Percentiles rank a stretch among this genome's conserved stretches.
Conservation (phyloP, 1,140 invertebrate species). For the Pseudomyrmex gracilis region DNA sequence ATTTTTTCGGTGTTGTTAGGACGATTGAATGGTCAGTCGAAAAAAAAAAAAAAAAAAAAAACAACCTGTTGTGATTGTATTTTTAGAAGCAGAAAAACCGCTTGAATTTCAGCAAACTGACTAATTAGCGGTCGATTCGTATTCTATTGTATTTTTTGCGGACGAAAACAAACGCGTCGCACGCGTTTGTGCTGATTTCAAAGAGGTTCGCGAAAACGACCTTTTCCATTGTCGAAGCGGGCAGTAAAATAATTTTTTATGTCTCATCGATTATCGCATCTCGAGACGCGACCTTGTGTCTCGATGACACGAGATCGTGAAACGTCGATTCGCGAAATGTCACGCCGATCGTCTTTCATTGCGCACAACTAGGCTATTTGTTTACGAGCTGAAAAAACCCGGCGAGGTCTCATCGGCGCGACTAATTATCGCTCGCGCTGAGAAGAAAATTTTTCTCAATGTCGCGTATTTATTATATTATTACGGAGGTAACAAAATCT, state of each 20-base stretch:
- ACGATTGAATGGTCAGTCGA: neutral
- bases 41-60: neutral
- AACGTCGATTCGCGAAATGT: neutral
- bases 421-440: neutral
- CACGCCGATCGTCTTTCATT: neutral
- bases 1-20: no score
- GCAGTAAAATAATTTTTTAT: constrained; percentile 4
- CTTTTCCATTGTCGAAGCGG: neutral
- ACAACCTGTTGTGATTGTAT: no score
- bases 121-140: neutral
- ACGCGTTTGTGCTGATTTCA: neutral
- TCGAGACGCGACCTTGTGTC: neutral
- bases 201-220: neutral
- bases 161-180: neutral
- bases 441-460: neutral
- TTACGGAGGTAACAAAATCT: constrained; percentile 13
- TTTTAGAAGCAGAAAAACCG: neutral
- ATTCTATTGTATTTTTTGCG: neutral
- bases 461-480: no score
- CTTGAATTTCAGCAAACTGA: constrained; percentile 2
- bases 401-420: neutral
- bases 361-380: neutral
- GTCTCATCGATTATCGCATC: neutral
- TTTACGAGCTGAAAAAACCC: neutral
- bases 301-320: neutral